A percentile compares a stretch with the other conserved stretches of the same genome.
Conservation (phyloP, 1,140 invertebrate genomes). For the Antheraea pernyi region DNA sequence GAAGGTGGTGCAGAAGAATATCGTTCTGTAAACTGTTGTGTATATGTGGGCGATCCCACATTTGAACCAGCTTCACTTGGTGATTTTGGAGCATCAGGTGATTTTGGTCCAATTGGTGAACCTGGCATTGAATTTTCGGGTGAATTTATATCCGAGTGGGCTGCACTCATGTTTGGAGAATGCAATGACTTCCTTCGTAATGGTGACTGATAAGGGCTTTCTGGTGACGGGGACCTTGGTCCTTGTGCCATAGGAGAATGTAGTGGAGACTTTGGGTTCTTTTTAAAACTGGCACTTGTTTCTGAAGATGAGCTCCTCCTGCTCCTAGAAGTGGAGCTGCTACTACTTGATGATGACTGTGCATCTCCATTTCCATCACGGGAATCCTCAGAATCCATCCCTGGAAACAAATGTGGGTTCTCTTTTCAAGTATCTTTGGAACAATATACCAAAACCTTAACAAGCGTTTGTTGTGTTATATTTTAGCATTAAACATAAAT, state of each 20-base stretch:
- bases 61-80: conserved; percentile 62
- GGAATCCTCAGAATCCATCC: conserved; percentile 78
- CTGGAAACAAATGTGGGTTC: conserved; percentile 51
- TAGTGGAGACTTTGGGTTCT: conserved; percentile 56
- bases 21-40: conserved; percentile 6
- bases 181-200: conserved; percentile 37
- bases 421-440: conserved; percentile 22
- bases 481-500: not conserved
- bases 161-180: conserved; percentile 62
- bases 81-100: conserved; percentile 56
- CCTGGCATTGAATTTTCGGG: conserved; percentile 62
- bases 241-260: conserved; percentile 47
- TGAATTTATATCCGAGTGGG: conserved; percentile 69
- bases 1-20: conserved; percentile 28
- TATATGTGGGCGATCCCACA: conserved; percentile 49
- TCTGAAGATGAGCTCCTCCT: conserved; percentile 66
- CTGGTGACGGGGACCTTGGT: conserved; percentile 55
- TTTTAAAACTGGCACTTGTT: conserved; percentile 57
- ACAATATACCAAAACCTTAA: conserved; percentile 44
- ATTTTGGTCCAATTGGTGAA: conserved; percentile 58
- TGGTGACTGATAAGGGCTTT: conserved; percentile 33
- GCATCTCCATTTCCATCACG: conserved; percentile 65
- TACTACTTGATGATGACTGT: conserved; percentile 72
- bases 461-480: conserved; percentile 45
- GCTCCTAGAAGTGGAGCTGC: conserved; percentile 72